Conservation (phyloP, 2,113 vertebrate species). For the Montifringilla adamsi region DNA sequence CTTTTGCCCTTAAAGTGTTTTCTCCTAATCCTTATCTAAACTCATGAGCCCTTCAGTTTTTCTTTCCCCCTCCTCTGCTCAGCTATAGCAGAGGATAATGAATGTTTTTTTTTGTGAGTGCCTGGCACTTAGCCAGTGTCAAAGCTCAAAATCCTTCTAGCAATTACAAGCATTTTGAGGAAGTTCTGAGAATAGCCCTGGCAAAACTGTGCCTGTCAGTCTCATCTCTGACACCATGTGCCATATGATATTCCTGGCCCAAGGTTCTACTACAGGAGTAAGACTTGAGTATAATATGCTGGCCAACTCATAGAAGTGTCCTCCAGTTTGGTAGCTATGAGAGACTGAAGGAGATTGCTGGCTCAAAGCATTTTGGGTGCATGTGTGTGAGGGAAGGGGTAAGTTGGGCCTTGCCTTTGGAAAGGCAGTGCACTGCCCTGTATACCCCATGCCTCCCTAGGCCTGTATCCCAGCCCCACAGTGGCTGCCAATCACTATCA, state of each 20-base stretch:
- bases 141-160: neutral
- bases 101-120: neutral
- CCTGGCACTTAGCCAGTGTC: neutral
- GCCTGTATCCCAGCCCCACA: neutral
- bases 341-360: neutral
- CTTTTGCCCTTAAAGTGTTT: neutral
- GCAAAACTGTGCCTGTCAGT: neutral
- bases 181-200: neutral
- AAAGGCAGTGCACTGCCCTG: neutral
- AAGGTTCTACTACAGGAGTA: neutral
- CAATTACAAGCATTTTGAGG: neutral
- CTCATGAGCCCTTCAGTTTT: neutral
- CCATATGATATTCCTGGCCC: neutral
- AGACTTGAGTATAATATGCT: neutral
- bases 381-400: neutral
- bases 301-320: neutral
- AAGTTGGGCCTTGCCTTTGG: neutral
- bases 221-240: neutral
- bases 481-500: neutral
- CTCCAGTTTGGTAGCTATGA: neutral
- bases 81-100: neutral
- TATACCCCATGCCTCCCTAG: neutral
- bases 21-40: neutral
- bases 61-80: neutral
- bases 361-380: neutral